Evolutionary conservation across 2,888 invertebrate genomes (phyloP).

Genomic region (Salpingus planirostris): DNA sequence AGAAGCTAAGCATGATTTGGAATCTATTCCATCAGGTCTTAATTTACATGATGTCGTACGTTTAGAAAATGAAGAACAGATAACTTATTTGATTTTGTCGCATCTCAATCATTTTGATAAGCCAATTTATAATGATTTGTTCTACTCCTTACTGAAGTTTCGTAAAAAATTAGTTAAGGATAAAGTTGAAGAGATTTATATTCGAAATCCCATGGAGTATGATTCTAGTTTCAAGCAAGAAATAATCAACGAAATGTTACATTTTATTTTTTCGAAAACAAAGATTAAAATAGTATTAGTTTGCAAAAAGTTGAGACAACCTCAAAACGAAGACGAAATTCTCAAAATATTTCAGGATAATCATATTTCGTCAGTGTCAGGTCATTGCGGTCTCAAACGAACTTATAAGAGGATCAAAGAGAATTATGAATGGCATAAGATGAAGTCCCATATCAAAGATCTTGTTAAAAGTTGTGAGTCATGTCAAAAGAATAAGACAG

Average conservation of each 20-base stretch:
- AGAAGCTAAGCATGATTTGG: too few species aligned
- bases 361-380: constrained; percentile 3
- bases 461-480: constrained; percentile 1
- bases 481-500: constrained; percentile 3
- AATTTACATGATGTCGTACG: constrained; percentile 1
- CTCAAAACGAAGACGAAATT: constrained; percentile 5
- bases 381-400: constrained; percentile 5
- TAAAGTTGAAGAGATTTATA: constrained; percentile 11
- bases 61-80: background rate
- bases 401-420: constrained; percentile 9
- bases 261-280: constrained; percentile 2
- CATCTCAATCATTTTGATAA: background rate
- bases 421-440: constrained; percentile 5
- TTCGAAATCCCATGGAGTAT: constrained; percentile 4
- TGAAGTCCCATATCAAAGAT: constrained; percentile 2
- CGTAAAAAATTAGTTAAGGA: too few species aligned
- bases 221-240: constrained; percentile 6
- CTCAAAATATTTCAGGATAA: constrained; percentile 7
- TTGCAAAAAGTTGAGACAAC: constrained; percentile 1
- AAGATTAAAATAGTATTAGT: constrained; percentile 3
- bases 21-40: background rate
- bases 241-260: constrained; percentile 4
- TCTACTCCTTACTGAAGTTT: too few species aligned
- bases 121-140: too few species aligned
- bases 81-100: too few species aligned